Evolutionary conservation across 2,888 invertebrate species (phyloP).

Genomic region (Melieria crassipennis): DNA sequence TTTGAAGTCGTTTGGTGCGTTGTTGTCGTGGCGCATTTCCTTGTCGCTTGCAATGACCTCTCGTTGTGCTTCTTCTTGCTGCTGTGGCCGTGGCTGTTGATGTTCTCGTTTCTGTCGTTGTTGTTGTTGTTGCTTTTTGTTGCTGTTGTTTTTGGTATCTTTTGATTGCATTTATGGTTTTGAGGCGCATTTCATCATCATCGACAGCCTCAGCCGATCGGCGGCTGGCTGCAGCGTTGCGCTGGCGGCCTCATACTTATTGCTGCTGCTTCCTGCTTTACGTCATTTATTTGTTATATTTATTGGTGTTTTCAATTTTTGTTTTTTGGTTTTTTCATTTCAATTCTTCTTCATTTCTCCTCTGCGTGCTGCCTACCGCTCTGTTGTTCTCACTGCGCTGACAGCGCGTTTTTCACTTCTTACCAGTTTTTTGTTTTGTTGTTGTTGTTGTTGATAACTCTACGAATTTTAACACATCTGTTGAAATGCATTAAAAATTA

Average conservation of each 20-base stretch:
- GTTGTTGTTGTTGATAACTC: slow-evolving; percentile 56
- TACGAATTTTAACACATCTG: slow-evolving; percentile 65
- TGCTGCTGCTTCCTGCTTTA: not conserved
- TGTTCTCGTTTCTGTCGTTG: slow-evolving; percentile 8
- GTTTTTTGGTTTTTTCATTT: too few species aligned
- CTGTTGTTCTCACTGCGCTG: not conserved
- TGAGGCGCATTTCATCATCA: slow-evolving; percentile 21
- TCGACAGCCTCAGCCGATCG: not conserved
- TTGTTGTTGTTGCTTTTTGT: slow-evolving; percentile 24
- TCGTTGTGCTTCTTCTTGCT: slow-evolving; percentile 4
- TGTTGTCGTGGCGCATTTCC: too few species aligned
- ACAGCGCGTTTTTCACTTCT: slow-evolving; percentile 18
- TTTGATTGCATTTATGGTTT: slow-evolving; percentile 18
- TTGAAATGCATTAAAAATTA: slow-evolving; percentile 53
- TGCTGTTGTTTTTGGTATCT: slow-evolving; percentile 5
- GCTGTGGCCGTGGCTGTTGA: not conserved
- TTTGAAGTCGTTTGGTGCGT: not conserved
- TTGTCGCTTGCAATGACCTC: not conserved
- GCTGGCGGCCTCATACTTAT: too few species aligned
- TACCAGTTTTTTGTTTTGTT: slow-evolving; percentile 15
- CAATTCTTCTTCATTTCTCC: not conserved
- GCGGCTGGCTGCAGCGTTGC: too few species aligned
- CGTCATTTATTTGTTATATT: not conserved
- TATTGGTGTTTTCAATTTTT: too few species aligned
- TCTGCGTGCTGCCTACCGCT: not conserved